Base-by-base conservation (phyloP, 2,888 invertebrate species). In the Noctuana brunneofusca region DNA sequence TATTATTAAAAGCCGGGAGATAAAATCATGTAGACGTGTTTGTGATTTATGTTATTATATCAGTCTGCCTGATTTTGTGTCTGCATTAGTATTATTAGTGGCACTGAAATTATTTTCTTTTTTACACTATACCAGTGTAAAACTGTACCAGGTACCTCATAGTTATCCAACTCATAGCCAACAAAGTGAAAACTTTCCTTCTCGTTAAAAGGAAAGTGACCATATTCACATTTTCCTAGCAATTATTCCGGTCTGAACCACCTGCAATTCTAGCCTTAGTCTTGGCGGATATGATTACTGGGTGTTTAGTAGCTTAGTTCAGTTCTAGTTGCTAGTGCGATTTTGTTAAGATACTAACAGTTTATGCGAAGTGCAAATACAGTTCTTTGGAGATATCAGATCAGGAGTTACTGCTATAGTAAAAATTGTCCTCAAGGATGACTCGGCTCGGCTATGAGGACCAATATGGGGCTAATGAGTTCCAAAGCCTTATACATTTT, bases 181-280 rank as follows among this genome's bases (percentile, higher is more conserved):
- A 14, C 14, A 14, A 38, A 14, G 53, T 35, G 18, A 22, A 49
- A 53, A 53, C 35, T 53, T 32, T 48, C 14, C 12, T 53, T 54
- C 16, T 27, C 14, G 24, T 11, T 27, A 55, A 41, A 43, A 32
- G 27, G 56, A 56, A 56, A 56, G 56, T 46, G 56, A 18, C 43
- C 55, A 12, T 56, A 56, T 46, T 56, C 6, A 46, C 30, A 46
- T 56, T 43, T 56, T 18, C 43, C 43, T 27, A 43, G 56, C 43
- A 56, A 56, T 56, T n/a, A 43, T 56, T 27, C 18, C 55, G 41
- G 11, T 41, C 24, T 55, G 9, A 56, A 56, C 22, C 43, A 27
- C 30, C 43, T 30, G 14, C 30, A 55, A 27, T 41, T 16, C 41
- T 20, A 46, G 56, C 14, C 38, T 14, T 38, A 14, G 43, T 43